These are phyloP conservation scores for Megaustenia siamemsis DNA, from an alignment of 2,888 invertebrate genomes.

Conservation along the genomic window DNA sequence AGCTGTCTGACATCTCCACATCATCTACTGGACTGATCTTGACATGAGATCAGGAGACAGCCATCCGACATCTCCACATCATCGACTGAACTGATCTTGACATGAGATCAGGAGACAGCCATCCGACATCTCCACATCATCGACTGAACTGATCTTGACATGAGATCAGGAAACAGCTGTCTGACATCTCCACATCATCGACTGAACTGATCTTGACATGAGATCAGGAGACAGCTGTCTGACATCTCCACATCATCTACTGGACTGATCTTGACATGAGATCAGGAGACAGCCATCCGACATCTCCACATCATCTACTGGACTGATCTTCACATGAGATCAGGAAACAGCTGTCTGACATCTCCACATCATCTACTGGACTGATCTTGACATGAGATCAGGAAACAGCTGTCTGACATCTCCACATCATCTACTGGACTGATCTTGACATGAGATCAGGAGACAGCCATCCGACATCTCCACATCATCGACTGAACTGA, in stretches of 20 bases:
- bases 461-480: slow-evolving; percentile 82
- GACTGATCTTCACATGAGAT: slow-evolving; percentile 82
- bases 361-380: not conserved
- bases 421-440: not conserved
- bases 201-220: slow-evolving; percentile 82
- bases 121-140: slow-evolving; percentile 76
- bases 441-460: slow-evolving; percentile 83
- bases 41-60: slow-evolving; percentile 84
- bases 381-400: slow-evolving; percentile 82
- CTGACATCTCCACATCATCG: slow-evolving; percentile 44
- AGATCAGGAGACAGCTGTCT: slow-evolving; percentile 84
- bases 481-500: slow-evolving; percentile 79
- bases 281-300: slow-evolving; percentile 83
- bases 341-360: slow-evolving; percentile 83
- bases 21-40: not conserved
- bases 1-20: slow-evolving; percentile 80
- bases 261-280: slow-evolving; percentile 81
- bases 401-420: slow-evolving; percentile 82
- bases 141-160: slow-evolving; percentile 81
- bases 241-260: slow-evolving; percentile 25
- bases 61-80: slow-evolving; percentile 79
- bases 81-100: slow-evolving; percentile 80
- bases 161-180: slow-evolving; percentile 84
- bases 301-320: not conserved
- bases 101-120: slow-evolving; percentile 84